Conservation (phyloP, 2,888 invertebrate genomes). For the Eristalis arbustorum region DNA sequence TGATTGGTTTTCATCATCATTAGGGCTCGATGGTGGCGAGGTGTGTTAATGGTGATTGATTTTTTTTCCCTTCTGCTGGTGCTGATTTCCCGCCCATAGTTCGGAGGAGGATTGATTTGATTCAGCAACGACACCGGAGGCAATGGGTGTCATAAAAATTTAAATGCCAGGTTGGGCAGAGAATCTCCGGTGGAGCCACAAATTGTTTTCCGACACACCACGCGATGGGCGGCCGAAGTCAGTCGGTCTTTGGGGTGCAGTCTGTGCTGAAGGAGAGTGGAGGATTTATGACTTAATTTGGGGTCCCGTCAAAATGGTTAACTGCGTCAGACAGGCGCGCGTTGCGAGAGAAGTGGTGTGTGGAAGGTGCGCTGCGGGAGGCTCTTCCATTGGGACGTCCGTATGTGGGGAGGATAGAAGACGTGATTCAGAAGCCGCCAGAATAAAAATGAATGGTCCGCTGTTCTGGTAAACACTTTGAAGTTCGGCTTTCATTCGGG, state of each 20-base stretch:
- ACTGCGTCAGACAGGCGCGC: neutral
- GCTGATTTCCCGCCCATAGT: neutral
- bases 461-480: too few species aligned
- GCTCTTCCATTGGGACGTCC: too few species aligned
- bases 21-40: constrained; percentile 53
- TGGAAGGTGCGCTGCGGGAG: neutral
- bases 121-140: constrained; percentile 6
- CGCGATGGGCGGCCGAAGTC: neutral
- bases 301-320: neutral
- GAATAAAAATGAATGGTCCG: too few species aligned
- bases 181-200: neutral
- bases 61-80: constrained; percentile 5
- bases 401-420: too few species aligned
- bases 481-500: too few species aligned
- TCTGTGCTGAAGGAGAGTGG: neutral
- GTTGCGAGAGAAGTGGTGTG: too few species aligned
- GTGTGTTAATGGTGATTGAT: constrained; percentile 68
- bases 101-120: constrained; percentile 5
- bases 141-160: neutral
- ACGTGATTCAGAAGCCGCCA: too few species aligned
- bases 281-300: neutral
- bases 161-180: constrained; percentile 20
- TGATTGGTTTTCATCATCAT: constrained; percentile 67
- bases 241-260: neutral
- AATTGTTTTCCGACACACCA: neutral